Evolutionary conservation across 2,113 vertebrate species (phyloP), one percentile per base, ranked within the genome.

Genomic region (Notarius quadriscutis): DNA sequence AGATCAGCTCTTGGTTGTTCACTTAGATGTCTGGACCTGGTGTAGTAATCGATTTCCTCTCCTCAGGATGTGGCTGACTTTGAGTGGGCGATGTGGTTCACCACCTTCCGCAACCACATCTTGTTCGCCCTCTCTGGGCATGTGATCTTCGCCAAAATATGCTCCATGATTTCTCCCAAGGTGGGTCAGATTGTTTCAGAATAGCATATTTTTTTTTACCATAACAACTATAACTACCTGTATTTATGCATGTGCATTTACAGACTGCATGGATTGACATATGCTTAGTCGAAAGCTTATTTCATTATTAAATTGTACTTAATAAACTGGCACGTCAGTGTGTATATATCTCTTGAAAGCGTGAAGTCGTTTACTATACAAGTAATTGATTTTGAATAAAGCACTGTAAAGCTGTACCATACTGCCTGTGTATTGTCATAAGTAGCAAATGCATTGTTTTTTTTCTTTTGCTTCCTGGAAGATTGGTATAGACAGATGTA

Each of bases 51-150:
- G 48, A 55, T 83, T 71, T 81, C 57, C 48, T 83, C 22, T 81
- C 87, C 84, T 0, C 91, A 99, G 98, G 98, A 99, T 0, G 93
- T 95, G 17, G 96, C 98, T 0, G 98, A 99, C 93, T 99, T 99
- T 10, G 98, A 99, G 89, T 99, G 98, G 98, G 94, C 95, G 88
- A 99, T 99, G 98, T 99, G 98, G 98, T 99, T 99, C 94, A 95
- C 96, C 81, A 98, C 96, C 1, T 98, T 99, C 95, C 95, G 98
- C 88, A 97, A 98, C 34, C 55, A 97, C 94, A 99, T 99, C 92
- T 81, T 99, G 91, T 99, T 99, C 6, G 96, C 96, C 67, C 97
- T 99, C 85, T 93, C 95, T 0, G 98, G 98, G 86, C 98, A 99
- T 0, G 95, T 99, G 88, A 97, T 99, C 87, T 98, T 99, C 34